A percentile compares a stretch with the other conserved stretches of the same genome.
Conservation (phyloP, 1,140 invertebrate genomes). For the Euura saliciscinereae region DNA sequence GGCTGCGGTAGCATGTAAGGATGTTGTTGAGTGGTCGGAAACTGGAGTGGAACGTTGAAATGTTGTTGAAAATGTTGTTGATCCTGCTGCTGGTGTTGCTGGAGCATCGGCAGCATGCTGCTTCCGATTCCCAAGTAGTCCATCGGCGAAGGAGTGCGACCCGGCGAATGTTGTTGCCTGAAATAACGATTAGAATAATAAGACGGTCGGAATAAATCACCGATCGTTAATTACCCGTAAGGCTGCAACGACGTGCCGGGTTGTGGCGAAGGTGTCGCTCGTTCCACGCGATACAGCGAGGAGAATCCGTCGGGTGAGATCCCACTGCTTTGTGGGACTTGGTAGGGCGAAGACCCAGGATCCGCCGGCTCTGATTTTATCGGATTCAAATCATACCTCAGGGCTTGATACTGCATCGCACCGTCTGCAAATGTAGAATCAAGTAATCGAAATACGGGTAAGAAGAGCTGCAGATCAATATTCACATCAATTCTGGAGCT, state of each 20-base stretch:
- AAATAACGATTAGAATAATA: too few species aligned
- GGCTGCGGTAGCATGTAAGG: constrained; percentile 11
- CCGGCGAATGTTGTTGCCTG: constrained; percentile 32
- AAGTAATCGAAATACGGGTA: too few species aligned
- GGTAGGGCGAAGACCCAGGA: constrained; percentile 15
- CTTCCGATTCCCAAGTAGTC: constrained; percentile 16
- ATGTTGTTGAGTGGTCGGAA: constrained; percentile 23
- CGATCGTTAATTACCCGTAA: constrained; percentile 20
- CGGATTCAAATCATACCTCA: constrained; percentile 36
- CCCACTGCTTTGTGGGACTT: constrained; percentile 19
- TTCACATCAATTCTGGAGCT: too few species aligned
- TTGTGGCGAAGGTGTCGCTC: constrained; percentile 17
- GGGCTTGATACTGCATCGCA: constrained; percentile 26
- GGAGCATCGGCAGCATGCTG: constrained; percentile 11
- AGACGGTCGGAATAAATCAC: constrained; percentile 24
- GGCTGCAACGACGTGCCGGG: constrained; percentile 26
- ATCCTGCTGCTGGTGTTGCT: not conserved
- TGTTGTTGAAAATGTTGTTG: constrained; percentile 6
- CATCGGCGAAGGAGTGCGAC: constrained; percentile 42
- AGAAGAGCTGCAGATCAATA: too few species aligned
- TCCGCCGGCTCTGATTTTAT: constrained; percentile 43
- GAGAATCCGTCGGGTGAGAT: constrained; percentile 19
- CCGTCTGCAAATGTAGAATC: constrained; percentile 9
- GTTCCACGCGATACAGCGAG: constrained; percentile 26
- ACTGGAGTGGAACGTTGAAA: constrained; percentile 14